Conservation (phyloP, 2,797 vertebrate species). For the Falco novaeseelandiae region DNA sequence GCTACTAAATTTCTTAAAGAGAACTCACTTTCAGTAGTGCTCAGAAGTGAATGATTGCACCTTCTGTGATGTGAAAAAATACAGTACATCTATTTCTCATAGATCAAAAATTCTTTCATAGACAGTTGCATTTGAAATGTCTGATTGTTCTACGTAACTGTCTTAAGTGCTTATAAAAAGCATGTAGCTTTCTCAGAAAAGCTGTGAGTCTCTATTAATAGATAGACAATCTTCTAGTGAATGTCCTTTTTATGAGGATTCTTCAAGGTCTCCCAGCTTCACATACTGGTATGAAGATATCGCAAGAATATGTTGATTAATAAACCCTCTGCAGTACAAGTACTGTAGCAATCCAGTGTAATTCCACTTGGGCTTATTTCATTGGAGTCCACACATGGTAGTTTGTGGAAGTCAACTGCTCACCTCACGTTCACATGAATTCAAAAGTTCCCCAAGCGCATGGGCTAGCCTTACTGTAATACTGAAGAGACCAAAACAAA, state of each 20-base stretch:
- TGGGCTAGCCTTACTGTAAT: conserved; percentile 72
- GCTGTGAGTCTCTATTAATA: conserved; percentile 45
- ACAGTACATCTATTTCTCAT: conserved; percentile 75
- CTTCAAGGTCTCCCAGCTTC: conserved; percentile 63
- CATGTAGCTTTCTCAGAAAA: conserved; percentile 49
- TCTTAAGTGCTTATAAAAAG: conserved; percentile 67
- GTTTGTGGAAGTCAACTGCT: conserved; percentile 18
- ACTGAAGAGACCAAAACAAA: conserved; percentile 74
- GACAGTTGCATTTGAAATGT: conserved; percentile 68
- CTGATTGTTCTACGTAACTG: conserved; percentile 51
- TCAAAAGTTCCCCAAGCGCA: conserved; percentile 39
- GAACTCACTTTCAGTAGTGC: conserved; percentile 79
- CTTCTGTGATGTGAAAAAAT: conserved; percentile 72
- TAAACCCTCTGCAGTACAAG: conserved; percentile 47
- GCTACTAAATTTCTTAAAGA: conserved; percentile 76
- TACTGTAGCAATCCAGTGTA: conserved; percentile 74
- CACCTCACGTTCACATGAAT: conserved; percentile 45
- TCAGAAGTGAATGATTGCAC: conserved; percentile 72
- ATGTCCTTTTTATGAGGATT: conserved; percentile 42
- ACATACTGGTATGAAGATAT: conserved; percentile 41
- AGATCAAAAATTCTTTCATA: conserved; percentile 75
- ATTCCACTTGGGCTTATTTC: conserved; percentile 56
- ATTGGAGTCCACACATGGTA: conserved; percentile 18
- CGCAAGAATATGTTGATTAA: background rate
- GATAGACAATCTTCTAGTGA: conserved; percentile 44